Percentiles rank a stretch among this genome's conserved stretches.
Evolutionary conservation across 2,113 vertebrate genomes (phyloP).

Genomic region (Lontra canadensis): DNA sequence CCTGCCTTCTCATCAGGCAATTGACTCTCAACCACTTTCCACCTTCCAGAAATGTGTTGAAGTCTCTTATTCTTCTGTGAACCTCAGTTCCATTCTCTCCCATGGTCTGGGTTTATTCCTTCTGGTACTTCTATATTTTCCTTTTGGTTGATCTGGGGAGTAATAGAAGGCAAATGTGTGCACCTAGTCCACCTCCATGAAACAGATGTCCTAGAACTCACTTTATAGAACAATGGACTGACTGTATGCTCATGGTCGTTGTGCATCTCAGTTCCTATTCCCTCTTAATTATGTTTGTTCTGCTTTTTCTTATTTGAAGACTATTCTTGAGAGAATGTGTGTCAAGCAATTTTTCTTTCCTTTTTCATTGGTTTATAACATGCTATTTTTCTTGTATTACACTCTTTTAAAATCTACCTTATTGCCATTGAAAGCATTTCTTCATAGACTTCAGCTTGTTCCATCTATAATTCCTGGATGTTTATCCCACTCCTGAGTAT

Average conservation of each 20-base stretch:
- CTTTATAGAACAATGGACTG: background rate
- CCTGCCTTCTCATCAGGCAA: background rate
- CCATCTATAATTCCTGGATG: background rate
- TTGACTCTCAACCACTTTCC: background rate
- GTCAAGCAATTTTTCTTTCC: slow-evolving; percentile 19
- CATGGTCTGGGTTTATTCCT: background rate
- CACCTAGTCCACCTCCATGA: background rate
- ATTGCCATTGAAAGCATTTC: background rate
- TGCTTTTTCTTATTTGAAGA: background rate
- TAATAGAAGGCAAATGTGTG: background rate
- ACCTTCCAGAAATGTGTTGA: background rate
- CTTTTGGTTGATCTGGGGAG: background rate
- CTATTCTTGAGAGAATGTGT: background rate
- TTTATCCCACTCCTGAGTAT: background rate
- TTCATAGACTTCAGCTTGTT: background rate
- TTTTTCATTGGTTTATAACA: slow-evolving; percentile 31
- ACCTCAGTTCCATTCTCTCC: background rate
- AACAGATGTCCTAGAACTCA: background rate
- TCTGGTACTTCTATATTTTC: background rate
- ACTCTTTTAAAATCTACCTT: background rate
- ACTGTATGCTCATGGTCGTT: background rate
- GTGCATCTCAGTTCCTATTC: background rate
- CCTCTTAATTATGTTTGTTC: background rate
- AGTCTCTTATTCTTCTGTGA: background rate
- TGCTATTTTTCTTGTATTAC: background rate